A percentile compares a stretch with the other conserved stretches of the same genome.
Evolutionary conservation across 1,140 invertebrate species (phyloP).

Genomic region (Leguminivora glycinivorella): DNA sequence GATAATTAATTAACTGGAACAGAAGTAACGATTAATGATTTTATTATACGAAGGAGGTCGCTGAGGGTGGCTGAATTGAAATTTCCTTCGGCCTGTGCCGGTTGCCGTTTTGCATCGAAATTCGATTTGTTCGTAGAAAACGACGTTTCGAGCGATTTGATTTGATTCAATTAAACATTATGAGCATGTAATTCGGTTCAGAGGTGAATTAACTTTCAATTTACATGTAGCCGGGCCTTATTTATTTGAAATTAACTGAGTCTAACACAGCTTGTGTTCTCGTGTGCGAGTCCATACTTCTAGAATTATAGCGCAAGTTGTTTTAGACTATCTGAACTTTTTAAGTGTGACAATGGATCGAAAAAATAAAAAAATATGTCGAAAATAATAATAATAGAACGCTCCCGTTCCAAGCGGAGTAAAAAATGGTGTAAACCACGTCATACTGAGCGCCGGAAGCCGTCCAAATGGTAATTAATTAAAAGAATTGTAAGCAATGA

Average conservation of each 20-base stretch:
- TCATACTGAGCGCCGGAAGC: slow-evolving; percentile 67
- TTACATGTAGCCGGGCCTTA: slow-evolving; percentile 13
- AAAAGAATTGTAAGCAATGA: slow-evolving; percentile 76
- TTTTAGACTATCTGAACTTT: background rate
- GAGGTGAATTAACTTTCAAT: slow-evolving; percentile 39
- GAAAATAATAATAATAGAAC: slow-evolving; percentile 48
- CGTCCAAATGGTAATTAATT: slow-evolving; percentile 76
- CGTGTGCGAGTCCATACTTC: too few species aligned
- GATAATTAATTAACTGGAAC: slow-evolving; percentile 79
- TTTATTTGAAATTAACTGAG: slow-evolving; percentile 14
- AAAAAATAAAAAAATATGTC: slow-evolving; percentile 24
- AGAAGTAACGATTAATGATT: slow-evolving; percentile 79
- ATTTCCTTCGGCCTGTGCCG: slow-evolving; percentile 58
- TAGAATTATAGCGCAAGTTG: too few species aligned
- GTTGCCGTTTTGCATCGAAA: slow-evolving; percentile 53
- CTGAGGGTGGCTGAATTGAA: slow-evolving; percentile 60
- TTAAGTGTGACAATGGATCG: slow-evolving; percentile 1
- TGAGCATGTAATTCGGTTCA: slow-evolving; percentile 43
- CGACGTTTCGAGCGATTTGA: slow-evolving; percentile 61
- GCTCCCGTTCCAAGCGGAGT: slow-evolving; percentile 47
- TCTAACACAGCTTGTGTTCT: too few species aligned
- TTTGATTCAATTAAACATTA: slow-evolving; percentile 61
- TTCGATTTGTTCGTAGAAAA: slow-evolving; percentile 52
- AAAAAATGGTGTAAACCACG: slow-evolving; percentile 65
- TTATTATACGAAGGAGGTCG: slow-evolving; percentile 77